Conservation (phyloP, 2,888 invertebrate species). For the Phalangium opilio region DNA sequence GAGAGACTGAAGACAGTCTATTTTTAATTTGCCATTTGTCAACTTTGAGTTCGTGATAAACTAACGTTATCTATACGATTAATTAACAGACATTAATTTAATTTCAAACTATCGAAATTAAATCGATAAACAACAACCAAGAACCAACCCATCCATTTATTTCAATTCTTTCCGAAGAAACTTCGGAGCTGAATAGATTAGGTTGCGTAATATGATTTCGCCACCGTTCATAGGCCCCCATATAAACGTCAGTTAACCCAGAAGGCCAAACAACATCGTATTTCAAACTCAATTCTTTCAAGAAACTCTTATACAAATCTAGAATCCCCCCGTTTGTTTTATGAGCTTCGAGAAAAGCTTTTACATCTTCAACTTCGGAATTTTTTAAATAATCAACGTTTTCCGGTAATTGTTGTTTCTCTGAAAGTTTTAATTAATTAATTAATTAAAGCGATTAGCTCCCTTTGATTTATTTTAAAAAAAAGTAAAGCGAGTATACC, state of each 20-base stretch:
- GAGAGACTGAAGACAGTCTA: constrained; percentile 10
- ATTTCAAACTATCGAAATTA: too few species aligned
- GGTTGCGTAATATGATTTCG: constrained; percentile 41
- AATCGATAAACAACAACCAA: too few species aligned
- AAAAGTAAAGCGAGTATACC: too few species aligned
- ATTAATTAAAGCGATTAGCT: too few species aligned
- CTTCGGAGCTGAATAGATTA: constrained; percentile 26
- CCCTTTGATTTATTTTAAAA: too few species aligned
- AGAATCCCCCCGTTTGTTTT: constrained; percentile 26
- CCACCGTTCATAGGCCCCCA: constrained; percentile 24
- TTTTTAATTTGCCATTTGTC: constrained; percentile 14
- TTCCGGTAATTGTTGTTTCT: background rate
- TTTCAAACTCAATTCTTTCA: constrained; percentile 20
- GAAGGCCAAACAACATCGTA: constrained; percentile 22
- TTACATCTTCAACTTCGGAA: constrained; percentile 18
- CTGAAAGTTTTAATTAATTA: background rate
- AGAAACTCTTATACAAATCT: constrained; percentile 24
- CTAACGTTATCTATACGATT: constrained; percentile 9
- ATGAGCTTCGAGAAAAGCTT: constrained; percentile 20
- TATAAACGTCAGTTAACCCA: constrained; percentile 25
- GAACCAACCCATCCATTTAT: too few species aligned
- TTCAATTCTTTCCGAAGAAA: too few species aligned
- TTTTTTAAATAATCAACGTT: background rate
- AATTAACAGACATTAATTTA: background rate
- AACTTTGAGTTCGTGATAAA: constrained; percentile 14